Evolutionary conservation across 1,140 invertebrate genomes (phyloP), one percentile per base, ranked within the genome.

Genomic region (Dufourea novaeangliae): DNA sequence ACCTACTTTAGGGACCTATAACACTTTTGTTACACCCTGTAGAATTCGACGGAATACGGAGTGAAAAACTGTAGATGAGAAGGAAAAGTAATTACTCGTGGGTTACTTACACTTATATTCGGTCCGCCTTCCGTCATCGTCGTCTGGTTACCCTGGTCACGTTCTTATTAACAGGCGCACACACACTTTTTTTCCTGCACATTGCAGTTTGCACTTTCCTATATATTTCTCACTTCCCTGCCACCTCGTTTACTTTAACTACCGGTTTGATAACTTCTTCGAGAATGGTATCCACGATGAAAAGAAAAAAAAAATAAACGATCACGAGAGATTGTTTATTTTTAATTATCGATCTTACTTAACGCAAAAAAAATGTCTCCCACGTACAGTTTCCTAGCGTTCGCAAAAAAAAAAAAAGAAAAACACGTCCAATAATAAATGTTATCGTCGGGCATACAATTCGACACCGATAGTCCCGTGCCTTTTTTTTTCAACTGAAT

Each of bases 111-210:
- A 56, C 37, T 69, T 76, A 61, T 69, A 54, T 68, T 76, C 7
- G 73, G 73, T 11, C 52, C 64, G 64, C 63, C 73, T 75, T 69
- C 73, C 64, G 64, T 76, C 64, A 76, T 76, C 66, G 73, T 76
- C 37, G n/a, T 25, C 52, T 29, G 17, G 39, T 76, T 76, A 69
- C 64, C 44, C 52, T 61, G 44, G 32, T 39, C 39, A 69, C 44
- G 41, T 57, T 74, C 72, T 67, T 69, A 29, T 56, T 76, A 25
- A 50, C 50, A 37, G 39, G 1, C 11, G n/a, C 34, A 37, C 73
- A 20, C 54, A 29, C 73, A 69, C 73, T 39, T 69, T 76, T 76
- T 76, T 76, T 76, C 73, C 34, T 69, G 66, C 73, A 69, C 73
- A 76, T 76, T 29, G 73, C 73, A 69, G 73, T 76, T 56, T 22